Base-by-base conservation (phyloP, 1,140 invertebrate species). In the Drosophila saltans region DNA sequence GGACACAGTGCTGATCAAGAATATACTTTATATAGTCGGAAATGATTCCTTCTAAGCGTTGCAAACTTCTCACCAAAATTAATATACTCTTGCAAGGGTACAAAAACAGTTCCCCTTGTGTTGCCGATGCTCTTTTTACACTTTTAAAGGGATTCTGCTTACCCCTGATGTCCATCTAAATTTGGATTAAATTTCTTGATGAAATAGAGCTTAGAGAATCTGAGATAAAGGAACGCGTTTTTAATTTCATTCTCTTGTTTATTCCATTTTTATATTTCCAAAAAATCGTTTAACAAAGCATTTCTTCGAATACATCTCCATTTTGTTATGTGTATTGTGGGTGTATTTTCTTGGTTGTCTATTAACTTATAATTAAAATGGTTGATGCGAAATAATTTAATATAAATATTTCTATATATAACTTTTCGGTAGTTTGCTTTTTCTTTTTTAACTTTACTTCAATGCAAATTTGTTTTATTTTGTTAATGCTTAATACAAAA, bases 341-440 rank as follows among this genome's bases (percentile, higher is more conserved):
- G 24, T 41, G 56, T 68, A 48, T 69, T 60, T 65, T 68, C 33
- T 52, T 24, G 24, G 61, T 36, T 58, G 30, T 58, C 1, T 64
- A 58, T 70, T 59, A 30, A 70, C 62, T 70, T 74, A 74, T 39
- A 69, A 21, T 52, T 74, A 69, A 43, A 36, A 55, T 69, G 41
- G 66, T 74, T 59, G 36, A 74, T 43, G 72, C 72, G 68, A 78
- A 72, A 78, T 78, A 78, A 78, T 72, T 78, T 75, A 78, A 72
- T 78, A 75, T 75, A 78, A 75, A 75, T 78, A 78, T 75, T 66
- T 78, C 68, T 78, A 72, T 72, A 68, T 75, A 65, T 70, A 52
- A 59, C 40, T 59, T 36, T 57, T 39, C 33, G 30, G 33, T 58
- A 16, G 30, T 58, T 36, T 39, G 56, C 9, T 24, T 59, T 59